Evolutionary conservation across 2,113 vertebrate species (phyloP).

Genomic region (Gadus macrocephalus): DNA sequence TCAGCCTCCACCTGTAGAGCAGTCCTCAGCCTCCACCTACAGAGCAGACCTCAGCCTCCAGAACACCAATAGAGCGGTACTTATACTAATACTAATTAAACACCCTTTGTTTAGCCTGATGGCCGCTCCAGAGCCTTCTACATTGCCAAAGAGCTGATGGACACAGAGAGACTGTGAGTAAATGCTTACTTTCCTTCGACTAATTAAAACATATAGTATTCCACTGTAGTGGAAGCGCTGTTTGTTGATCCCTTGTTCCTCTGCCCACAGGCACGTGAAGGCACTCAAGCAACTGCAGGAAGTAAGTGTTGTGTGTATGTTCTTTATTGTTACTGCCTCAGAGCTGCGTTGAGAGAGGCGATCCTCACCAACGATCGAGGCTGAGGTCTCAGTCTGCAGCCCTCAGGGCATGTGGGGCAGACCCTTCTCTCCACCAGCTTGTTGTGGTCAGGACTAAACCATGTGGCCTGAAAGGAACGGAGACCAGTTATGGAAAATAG

Average conservation of each 20-base stretch:
- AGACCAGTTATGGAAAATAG: no score
- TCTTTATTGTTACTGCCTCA: not conserved
- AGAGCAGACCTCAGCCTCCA: no score
- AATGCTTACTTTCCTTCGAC: conserved; percentile 7
- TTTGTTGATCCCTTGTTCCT: conserved; percentile 23
- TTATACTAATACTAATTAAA: conserved; percentile 14
- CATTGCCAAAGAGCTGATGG: conserved; percentile 82
- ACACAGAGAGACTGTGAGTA: conserved; percentile 88
- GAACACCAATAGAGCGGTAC: no score
- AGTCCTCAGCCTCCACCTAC: no score
- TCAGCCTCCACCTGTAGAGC: no score
- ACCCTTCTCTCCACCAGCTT: no score
- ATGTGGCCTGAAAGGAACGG: no score
- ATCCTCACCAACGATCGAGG: no score
- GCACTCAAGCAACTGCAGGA: conserved; percentile 76
- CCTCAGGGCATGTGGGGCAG: no score
- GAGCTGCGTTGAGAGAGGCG: no score
- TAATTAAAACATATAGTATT: not conserved
- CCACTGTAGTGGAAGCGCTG: not conserved
- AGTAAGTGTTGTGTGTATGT: conserved; percentile 59
- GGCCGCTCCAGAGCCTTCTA: conserved; percentile 81
- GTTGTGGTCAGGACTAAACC: no score
- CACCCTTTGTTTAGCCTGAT: conserved; percentile 72
- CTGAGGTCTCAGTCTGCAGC: no score
- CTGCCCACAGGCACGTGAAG: conserved; percentile 79